A percentile compares a stretch with the other conserved stretches of the same genome.
Evolutionary conservation across 53 echinoderm and acorn worm genomes (phyloP).

Genomic region (Henricia sp.): DNA sequence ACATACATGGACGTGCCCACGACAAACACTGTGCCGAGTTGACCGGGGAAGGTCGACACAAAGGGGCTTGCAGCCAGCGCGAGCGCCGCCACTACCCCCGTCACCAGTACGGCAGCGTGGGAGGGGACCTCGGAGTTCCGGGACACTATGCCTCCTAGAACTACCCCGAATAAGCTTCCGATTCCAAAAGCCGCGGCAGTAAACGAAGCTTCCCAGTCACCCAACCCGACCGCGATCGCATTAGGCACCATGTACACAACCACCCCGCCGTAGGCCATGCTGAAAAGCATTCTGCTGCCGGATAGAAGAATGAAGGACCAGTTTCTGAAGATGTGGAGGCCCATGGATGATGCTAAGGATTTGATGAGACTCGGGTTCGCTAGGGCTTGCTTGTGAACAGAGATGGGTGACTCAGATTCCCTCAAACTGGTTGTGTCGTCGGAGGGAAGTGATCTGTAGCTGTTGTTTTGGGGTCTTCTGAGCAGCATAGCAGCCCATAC

Average conservation of each 20-base stretch:
- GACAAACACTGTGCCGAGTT: neutral
- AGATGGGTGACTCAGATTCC: neutral
- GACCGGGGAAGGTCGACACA: neutral
- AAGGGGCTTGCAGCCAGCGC: neutral
- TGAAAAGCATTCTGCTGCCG: neutral
- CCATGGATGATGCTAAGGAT: neutral
- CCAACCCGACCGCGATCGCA: neutral
- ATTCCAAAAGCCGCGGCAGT: neutral
- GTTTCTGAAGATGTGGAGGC: neutral
- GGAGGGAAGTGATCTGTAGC: no score
- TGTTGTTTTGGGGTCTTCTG: slow-evolving; percentile 9
- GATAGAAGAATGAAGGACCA: neutral
- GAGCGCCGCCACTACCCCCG: neutral
- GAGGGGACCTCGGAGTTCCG: neutral
- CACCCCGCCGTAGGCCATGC: neutral
- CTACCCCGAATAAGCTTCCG: neutral
- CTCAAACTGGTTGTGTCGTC: neutral
- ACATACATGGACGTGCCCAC: neutral
- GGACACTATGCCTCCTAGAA: neutral
- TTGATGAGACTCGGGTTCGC: neutral
- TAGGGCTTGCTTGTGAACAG: neutral
- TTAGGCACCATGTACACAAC: slow-evolving; percentile 28
- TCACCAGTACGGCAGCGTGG: neutral
- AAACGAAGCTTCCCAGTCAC: slow-evolving; percentile 10
- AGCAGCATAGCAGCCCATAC: neutral